phyloP scores from a whole-genome alignment of 1,140 invertebrate genomes.

The Meloidogyne exigua region DNA sequence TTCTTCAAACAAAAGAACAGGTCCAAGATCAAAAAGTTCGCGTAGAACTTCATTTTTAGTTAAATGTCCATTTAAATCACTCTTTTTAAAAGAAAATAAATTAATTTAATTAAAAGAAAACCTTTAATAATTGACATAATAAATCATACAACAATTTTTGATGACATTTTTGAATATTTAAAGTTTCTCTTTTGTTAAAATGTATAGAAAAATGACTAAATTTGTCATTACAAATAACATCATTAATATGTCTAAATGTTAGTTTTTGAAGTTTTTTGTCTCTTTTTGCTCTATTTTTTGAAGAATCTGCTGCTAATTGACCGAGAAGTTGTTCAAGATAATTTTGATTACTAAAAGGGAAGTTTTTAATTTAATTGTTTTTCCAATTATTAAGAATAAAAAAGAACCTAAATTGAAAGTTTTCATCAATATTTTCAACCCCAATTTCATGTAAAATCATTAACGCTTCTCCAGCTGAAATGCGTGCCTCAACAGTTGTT shows the following conservation, averaged over 20 bases:
- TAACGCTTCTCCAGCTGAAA: slow-evolving; percentile 47
- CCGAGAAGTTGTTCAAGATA: slow-evolving; percentile 26
- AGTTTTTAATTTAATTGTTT: neutral
- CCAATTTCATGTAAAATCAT: slow-evolving; percentile 40
- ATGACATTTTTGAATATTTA: slow-evolving; percentile 43
- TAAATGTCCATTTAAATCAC: slow-evolving; percentile 44
- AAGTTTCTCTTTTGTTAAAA: slow-evolving; percentile 42
- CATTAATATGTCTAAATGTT: slow-evolving; percentile 48
- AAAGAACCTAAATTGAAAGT: slow-evolving; percentile 48
- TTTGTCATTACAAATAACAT: slow-evolving; percentile 43
- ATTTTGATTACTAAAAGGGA: slow-evolving; percentile 23
- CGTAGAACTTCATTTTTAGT: slow-evolving; percentile 46
- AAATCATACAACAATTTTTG: slow-evolving; percentile 46
- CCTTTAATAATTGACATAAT: slow-evolving; percentile 44
- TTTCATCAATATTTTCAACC: slow-evolving; percentile 44
- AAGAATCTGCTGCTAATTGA: slow-evolving; percentile 45
- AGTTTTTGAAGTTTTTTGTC: slow-evolving; percentile 51
- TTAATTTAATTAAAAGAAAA: slow-evolving; percentile 16
- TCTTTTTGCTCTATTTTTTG: slow-evolving; percentile 46
- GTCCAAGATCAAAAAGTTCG: slow-evolving; percentile 44
- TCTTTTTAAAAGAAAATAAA: slow-evolving; percentile 7
- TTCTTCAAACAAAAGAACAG: slow-evolving; percentile 28
- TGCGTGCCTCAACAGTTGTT: slow-evolving; percentile 44
- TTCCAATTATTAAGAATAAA: no score
- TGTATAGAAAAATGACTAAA: slow-evolving; percentile 28